A percentile compares a stretch with the other conserved stretches of the same genome.
phyloP scores from a whole-genome alignment of 2,888 invertebrate genomes.

The Meandrusa payeni region DNA sequence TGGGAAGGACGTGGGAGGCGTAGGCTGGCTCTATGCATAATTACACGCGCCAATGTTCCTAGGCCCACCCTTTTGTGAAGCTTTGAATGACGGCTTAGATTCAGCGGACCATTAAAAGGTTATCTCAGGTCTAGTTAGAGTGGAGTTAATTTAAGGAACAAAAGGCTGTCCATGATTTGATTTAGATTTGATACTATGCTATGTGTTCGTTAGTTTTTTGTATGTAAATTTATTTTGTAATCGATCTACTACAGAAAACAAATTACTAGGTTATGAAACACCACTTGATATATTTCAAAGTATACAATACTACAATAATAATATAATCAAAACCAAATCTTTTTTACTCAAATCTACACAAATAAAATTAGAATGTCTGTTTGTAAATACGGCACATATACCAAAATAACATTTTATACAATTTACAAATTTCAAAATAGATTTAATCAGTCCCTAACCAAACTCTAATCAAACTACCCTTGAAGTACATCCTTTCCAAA shows the following conservation, averaged over 20 bases:
- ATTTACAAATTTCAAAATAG: no score
- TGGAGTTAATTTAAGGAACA: constrained; percentile 10
- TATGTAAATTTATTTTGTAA: constrained; percentile 11
- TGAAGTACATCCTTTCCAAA: no score
- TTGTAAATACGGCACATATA: no score
- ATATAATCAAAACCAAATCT: no score
- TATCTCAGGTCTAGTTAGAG: constrained; percentile 10
- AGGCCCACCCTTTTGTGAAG: constrained; percentile 31
- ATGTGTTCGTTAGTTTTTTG: neutral
- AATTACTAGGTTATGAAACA: no score
- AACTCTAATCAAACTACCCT: no score
- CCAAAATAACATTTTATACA: no score
- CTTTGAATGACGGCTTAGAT: constrained; percentile 12
- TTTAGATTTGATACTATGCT: constrained; percentile 6
- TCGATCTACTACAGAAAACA: neutral
- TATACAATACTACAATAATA: no score
- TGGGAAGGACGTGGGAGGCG: constrained; percentile 59
- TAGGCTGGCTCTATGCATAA: constrained; percentile 54
- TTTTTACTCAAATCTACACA: no score
- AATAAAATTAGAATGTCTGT: no score
- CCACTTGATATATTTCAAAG: no score
- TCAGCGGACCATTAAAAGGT: constrained; percentile 4
- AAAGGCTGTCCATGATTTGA: constrained; percentile 3
- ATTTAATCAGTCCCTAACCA: no score
- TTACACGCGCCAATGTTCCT: constrained; percentile 40